Base-by-base conservation (phyloP, 2,888 invertebrate species). In the Philereme vetulata region DNA sequence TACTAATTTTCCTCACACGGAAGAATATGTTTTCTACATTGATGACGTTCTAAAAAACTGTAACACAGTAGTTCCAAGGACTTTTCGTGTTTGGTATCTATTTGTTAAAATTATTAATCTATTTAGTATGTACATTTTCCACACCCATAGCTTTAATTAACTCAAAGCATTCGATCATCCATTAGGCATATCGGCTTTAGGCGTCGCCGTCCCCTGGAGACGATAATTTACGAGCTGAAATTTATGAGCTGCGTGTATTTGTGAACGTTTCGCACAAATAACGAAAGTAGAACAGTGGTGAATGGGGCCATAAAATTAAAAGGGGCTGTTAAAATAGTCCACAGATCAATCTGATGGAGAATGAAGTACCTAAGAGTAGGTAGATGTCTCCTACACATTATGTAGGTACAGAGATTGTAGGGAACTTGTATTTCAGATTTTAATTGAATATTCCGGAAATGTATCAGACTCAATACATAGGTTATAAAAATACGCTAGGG, bases 251-350 rank as follows among this genome's bases (percentile, higher is more conserved):
- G 62, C 55, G 53, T 49, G 52, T 62, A 57, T 52, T 49, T 47
- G 57, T 43, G 51, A 62, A 53, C 44, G 48, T 48, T 58, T 58
- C 59, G 42, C 60, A 51, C 64, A 64, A 65, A 68, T 66, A 66
- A 64, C 56, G 53, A 68, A 72, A 70, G 58, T 71, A 67, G 75
- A 66, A 54, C 72, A 66, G 45, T 38, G 56, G 56, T 34, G 44
- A 56, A 51, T 58, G 64, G 48, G 47, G 55, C 53, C 52, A 32
- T 48, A 33, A 58, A 52, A 52, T 43, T 57, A 21, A 21, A 35
- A 57, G 51, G 35, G 36, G 57, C 42, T 33, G 50, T 56, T 50
- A 49, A 51, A 47, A 42, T 50, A 21, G 46, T 42, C 42, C 42
- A 5, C 36, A 36, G 36, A 36, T 8, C 4, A 8, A 4, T 3